Conservation (phyloP, 2,888 invertebrate genomes). For the Neoascia interrupta region DNA sequence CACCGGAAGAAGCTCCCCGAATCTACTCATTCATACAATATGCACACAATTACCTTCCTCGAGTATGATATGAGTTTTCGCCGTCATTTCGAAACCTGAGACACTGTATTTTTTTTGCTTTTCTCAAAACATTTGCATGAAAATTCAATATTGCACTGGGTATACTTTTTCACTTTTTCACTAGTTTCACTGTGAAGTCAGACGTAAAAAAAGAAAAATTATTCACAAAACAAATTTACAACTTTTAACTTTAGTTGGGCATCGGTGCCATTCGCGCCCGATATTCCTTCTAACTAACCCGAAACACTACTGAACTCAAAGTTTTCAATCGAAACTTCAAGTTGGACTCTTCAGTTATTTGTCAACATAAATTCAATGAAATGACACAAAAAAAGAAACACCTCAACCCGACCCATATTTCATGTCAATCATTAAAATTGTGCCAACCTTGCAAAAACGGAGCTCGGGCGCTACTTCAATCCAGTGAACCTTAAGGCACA, state of each 20-base stretch:
- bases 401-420: conserved; percentile 49
- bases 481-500: not conserved
- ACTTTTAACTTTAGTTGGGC: not conserved
- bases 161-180: conserved; percentile 14
- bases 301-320: not conserved
- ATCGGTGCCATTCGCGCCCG: conserved; percentile 25
- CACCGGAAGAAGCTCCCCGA: too few relatives aligned
- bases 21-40: too few relatives aligned
- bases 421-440: conserved; percentile 18
- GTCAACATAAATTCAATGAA: conserved; percentile 9
- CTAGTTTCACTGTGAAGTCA: not conserved
- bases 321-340: conserved; percentile 12
- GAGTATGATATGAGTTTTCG: conserved; percentile 41
- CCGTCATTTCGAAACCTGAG: conserved; percentile 45
- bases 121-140: not conserved
- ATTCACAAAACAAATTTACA: conserved; percentile 11
- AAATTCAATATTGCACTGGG: not conserved
- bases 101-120: conserved; percentile 12
- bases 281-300: conserved; percentile 40
- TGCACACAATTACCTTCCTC: conserved; percentile 54
- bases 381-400: not conserved
- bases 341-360: not conserved
- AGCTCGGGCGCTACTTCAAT: not conserved
- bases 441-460: conserved; percentile 28
- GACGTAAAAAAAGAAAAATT: too few relatives aligned